A percentile compares a stretch with the other conserved stretches of the same genome.
phyloP scores from a whole-genome alignment of 2,113 vertebrate species.

The Furnarius figulus region DNA sequence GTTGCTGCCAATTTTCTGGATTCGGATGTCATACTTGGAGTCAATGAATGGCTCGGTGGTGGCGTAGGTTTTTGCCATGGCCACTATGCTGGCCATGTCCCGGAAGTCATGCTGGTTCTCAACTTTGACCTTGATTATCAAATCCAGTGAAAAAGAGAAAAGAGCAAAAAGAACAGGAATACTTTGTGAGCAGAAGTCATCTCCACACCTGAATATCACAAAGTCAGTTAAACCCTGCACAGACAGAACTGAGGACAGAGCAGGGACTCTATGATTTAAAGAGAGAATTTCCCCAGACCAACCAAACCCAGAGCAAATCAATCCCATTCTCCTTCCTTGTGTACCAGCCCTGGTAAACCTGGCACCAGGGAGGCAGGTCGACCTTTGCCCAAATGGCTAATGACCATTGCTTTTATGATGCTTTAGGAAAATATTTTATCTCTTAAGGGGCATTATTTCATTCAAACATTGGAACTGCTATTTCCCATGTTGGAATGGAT shows the following conservation, averaged over 20 bases:
- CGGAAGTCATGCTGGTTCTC: constrained; percentile 94
- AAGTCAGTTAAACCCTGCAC: background rate
- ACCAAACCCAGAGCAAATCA: background rate
- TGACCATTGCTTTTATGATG: background rate
- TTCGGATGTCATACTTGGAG: constrained; percentile 96
- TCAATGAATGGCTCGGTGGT: constrained; percentile 90
- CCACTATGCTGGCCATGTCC: constrained; percentile 94
- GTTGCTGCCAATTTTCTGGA: constrained; percentile 98
- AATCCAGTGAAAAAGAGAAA: background rate
- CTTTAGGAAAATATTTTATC: background rate
- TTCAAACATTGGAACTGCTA: background rate
- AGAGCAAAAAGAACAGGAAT: constrained; percentile 10
- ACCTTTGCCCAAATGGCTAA: background rate
- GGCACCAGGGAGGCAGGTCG: background rate
- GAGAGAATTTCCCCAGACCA: background rate
- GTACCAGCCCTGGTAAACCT: background rate
- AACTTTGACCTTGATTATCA: constrained; percentile 87
- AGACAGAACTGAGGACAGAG: background rate
- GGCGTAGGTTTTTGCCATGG: constrained; percentile 92
- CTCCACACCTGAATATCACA: background rate
- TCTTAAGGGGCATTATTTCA: background rate
- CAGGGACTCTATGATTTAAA: background rate
- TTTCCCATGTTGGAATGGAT: background rate
- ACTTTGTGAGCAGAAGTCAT: background rate
- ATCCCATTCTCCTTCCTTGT: background rate